Evolutionary conservation across 1,140 invertebrate species (phyloP).

Genomic region (Pseudomyrmex cubaensis): DNA sequence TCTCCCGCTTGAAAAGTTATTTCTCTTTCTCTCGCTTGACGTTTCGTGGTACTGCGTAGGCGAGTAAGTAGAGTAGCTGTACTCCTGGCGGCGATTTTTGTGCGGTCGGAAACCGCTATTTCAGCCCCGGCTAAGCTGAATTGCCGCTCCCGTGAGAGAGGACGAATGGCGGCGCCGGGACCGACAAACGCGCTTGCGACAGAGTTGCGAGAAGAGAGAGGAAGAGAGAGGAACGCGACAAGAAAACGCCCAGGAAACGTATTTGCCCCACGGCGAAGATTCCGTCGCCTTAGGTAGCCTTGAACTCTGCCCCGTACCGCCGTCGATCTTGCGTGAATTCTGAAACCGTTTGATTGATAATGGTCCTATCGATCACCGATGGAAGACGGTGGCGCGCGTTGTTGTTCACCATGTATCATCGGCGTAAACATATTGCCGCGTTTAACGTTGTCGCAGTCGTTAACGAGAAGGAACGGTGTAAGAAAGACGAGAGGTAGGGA

Average conservation of each 20-base stretch:
- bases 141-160: slow-evolving; percentile 62
- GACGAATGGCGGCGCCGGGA: slow-evolving; percentile 35
- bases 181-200: slow-evolving; percentile 22
- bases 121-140: slow-evolving; percentile 49
- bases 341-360: slow-evolving; percentile 26
- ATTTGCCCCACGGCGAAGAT: slow-evolving; percentile 45
- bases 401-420: slow-evolving; percentile 39
- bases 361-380: slow-evolving; percentile 26
- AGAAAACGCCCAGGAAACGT: slow-evolving; percentile 40
- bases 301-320: slow-evolving; percentile 45
- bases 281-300: slow-evolving; percentile 34
- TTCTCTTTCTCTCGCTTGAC: slow-evolving; percentile 30
- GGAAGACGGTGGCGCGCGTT: neutral
- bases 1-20: slow-evolving; percentile 13
- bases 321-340: slow-evolving; percentile 4
- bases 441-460: slow-evolving; percentile 30
- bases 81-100: slow-evolving; percentile 67
- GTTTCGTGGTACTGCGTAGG: slow-evolving; percentile 18
- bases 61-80: slow-evolving; percentile 11
- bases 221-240: slow-evolving; percentile 20
- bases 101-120: slow-evolving; percentile 53
- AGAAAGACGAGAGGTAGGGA: neutral
- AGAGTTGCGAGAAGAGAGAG: slow-evolving; percentile 1
- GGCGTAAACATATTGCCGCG: slow-evolving; percentile 34
- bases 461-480: neutral